These are phyloP conservation scores for Epinotia demarniana DNA, from an alignment of 2,888 invertebrate genomes.

Conservation along the genomic window DNA sequence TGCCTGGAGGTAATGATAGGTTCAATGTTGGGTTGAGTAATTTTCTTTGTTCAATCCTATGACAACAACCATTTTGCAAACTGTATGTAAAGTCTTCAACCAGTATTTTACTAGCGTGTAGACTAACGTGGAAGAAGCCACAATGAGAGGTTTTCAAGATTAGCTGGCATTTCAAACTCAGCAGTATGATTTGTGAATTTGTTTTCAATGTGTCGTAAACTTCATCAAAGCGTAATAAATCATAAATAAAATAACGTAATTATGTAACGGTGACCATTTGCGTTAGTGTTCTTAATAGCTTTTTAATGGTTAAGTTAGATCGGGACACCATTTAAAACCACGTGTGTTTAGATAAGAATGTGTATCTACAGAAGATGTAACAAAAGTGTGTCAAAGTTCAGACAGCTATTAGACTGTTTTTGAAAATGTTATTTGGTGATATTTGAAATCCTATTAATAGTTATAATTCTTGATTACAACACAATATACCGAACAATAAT, in stretches of 20 bases:
- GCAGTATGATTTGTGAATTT: background rate
- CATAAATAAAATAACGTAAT: conserved; percentile 19
- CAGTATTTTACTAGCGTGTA: no score
- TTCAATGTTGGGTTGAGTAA: conserved; percentile 1
- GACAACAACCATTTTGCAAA: background rate
- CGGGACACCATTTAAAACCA: conserved; percentile 25
- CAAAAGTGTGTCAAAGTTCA: conserved; percentile 4
- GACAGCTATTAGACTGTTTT: background rate
- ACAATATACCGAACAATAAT: no score
- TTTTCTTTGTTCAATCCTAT: background rate
- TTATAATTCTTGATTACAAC: no score
- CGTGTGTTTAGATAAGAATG: conserved; percentile 14
- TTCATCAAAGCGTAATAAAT: conserved; percentile 32
- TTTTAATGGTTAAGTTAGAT: conserved; percentile 37
- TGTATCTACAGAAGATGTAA: background rate
- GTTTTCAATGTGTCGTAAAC: background rate
- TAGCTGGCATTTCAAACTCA: background rate
- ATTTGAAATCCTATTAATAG: no score
- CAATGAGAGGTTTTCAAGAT: background rate
- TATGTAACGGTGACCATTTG: conserved; percentile 35
- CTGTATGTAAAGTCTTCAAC: background rate
- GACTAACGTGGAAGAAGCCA: no score
- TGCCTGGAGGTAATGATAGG: conserved; percentile 24
- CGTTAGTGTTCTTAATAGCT: conserved; percentile 25
- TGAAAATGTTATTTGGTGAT: background rate